Conservation (phyloP, 1,140 invertebrate genomes). For the Bradysia coprophila region DNA sequence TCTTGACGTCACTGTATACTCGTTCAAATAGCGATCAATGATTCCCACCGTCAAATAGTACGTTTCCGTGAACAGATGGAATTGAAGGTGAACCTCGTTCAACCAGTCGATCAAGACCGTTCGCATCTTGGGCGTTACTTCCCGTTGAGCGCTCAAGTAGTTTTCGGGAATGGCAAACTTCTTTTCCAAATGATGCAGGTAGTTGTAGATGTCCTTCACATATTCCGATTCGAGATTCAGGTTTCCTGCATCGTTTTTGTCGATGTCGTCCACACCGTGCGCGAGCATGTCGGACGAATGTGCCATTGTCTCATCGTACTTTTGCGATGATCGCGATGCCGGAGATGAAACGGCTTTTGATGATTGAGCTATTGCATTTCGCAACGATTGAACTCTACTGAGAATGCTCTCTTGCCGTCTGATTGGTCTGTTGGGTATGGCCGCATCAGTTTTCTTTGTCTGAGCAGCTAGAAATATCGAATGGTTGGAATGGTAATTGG, state of each 20-base stretch:
- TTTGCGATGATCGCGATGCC: too few relatives aligned
- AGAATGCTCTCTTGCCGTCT: too few relatives aligned
- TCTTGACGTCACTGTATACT: slow-evolving; percentile 28
- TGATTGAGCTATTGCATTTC: too few relatives aligned
- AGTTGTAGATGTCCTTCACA: slow-evolving; percentile 63
- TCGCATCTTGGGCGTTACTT: slow-evolving; percentile 58
- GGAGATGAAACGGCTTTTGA: too few relatives aligned
- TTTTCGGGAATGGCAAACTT: slow-evolving; percentile 32
- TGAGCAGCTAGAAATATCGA: too few relatives aligned
- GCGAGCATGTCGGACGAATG: too few relatives aligned
- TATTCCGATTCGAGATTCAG: slow-evolving; percentile 61
- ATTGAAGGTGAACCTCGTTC: slow-evolving; percentile 79
- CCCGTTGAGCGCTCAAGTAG: slow-evolving; percentile 37
- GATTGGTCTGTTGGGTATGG: too few relatives aligned
- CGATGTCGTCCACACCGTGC: slow-evolving; percentile 46
- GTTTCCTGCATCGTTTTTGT: slow-evolving; percentile 49
- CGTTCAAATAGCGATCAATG: slow-evolving; percentile 69
- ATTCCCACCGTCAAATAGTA: slow-evolving; percentile 76
- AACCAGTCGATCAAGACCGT: slow-evolving; percentile 84
- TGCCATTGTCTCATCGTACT: too few relatives aligned
- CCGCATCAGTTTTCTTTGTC: too few relatives aligned
- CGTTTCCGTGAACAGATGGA: slow-evolving; percentile 77
- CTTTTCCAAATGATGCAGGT: slow-evolving; percentile 46
- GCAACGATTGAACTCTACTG: too few relatives aligned
- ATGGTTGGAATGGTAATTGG: too few relatives aligned